These are phyloP conservation scores for Cavia porcellus DNA, from an alignment of 2,113 vertebrate species.

Conservation along the genomic window DNA sequence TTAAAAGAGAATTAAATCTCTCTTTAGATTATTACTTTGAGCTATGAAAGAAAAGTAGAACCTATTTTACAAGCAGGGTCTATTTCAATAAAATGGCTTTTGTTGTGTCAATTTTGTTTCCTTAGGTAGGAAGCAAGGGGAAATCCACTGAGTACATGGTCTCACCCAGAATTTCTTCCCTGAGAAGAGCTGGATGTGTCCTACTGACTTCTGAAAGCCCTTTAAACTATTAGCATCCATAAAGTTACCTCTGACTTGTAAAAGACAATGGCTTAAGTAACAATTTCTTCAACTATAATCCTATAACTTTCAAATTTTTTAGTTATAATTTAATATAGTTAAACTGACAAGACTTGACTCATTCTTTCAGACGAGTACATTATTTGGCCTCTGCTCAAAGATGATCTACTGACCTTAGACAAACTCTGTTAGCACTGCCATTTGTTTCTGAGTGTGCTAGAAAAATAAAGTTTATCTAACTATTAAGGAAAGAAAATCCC, in stretches of 20 bases:
- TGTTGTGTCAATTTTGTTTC: slow-evolving; percentile 47
- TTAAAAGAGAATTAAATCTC: slow-evolving; percentile 60
- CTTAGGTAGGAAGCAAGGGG: slow-evolving; percentile 3
- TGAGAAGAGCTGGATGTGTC: neutral
- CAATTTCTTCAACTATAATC: neutral
- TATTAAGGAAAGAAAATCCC: neutral
- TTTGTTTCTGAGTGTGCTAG: slow-evolving; percentile 3
- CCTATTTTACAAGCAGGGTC: slow-evolving; percentile 61
- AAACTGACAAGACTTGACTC: neutral
- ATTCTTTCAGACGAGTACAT: neutral
- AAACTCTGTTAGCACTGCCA: neutral
- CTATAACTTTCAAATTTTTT: neutral
- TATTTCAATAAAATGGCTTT: slow-evolving; percentile 68
- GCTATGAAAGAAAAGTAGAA: slow-evolving; percentile 59
- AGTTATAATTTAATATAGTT: slow-evolving; percentile 44
- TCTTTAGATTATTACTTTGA: slow-evolving; percentile 74
- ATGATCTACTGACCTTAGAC: neutral
- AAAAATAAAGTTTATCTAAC: slow-evolving; percentile 16
- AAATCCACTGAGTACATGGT: neutral
- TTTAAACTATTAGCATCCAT: neutral
- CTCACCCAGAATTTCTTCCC: neutral
- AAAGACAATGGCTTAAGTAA: neutral
- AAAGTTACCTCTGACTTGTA: slow-evolving; percentile 1
- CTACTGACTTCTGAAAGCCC: neutral
- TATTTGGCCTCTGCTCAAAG: slow-evolving; percentile 11